Percentiles rank a stretch among this genome's conserved stretches.
Conservation (phyloP, 2,888 invertebrate genomes). For the Hedya salicella region DNA sequence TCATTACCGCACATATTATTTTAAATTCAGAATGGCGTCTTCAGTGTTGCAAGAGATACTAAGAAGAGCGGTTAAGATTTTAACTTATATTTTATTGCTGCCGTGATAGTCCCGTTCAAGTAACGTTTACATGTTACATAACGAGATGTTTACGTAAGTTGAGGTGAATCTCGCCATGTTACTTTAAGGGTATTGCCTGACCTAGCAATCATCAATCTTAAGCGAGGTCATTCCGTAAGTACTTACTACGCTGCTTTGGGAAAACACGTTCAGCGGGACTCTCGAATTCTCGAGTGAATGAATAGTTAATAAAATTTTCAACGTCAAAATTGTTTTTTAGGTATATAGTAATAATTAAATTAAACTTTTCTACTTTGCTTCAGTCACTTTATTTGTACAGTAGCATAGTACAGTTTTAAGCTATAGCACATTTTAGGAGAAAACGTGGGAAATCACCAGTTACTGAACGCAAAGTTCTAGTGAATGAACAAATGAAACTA, state of each 20-base stretch:
- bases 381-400: too few species aligned
- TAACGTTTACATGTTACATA: slow-evolving; percentile 16
- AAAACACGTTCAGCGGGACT: too few species aligned
- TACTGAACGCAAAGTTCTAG: too few species aligned
- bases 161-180: slow-evolving; percentile 11
- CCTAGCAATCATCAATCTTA: not conserved
- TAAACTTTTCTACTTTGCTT: too few species aligned
- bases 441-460: too few species aligned
- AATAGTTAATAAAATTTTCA: too few species aligned
- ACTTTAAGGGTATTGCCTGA: not conserved
- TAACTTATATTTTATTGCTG: slow-evolving; percentile 31
- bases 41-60: slow-evolving; percentile 26
- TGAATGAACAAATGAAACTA: too few species aligned
- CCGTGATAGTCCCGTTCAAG: slow-evolving; percentile 25
- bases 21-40: slow-evolving; percentile 18
- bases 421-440: too few species aligned
- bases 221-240: not conserved
- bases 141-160: slow-evolving; percentile 24
- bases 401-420: too few species aligned
- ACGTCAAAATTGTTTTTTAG: too few species aligned
- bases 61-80: slow-evolving; percentile 33
- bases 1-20: not conserved
- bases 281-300: too few species aligned
- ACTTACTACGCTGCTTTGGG: not conserved
- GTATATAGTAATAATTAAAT: too few species aligned